Conservation (phyloP, 2,797 vertebrate species). For the Pseudochromis fuscus region DNA sequence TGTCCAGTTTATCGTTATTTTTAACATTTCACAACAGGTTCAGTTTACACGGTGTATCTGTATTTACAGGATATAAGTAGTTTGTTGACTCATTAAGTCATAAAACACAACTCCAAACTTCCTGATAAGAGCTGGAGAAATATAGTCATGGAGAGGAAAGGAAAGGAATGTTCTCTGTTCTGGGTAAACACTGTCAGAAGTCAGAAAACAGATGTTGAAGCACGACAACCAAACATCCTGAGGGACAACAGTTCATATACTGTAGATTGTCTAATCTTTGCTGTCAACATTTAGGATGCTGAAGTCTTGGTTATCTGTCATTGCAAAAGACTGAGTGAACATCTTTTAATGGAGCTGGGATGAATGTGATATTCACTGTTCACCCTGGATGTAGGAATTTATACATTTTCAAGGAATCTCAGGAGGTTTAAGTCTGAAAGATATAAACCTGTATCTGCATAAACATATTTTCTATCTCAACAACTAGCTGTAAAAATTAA, state of each 20-base stretch:
- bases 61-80: constrained; percentile 48
- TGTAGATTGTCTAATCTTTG: too few relatives aligned
- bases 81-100: constrained; percentile 44
- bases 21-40: constrained; percentile 17
- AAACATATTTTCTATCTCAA: background rate
- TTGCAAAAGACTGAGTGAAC: background rate
- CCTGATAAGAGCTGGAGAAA: constrained; percentile 36
- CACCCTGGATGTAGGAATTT: background rate
- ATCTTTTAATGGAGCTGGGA: background rate
- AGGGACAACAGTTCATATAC: background rate
- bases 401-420: background rate
- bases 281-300: background rate
- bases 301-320: background rate
- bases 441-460: background rate
- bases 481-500: background rate
- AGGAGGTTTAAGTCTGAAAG: background rate
- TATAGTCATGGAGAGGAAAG: constrained; percentile 4
- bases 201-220: constrained; percentile 10
- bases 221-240: background rate
- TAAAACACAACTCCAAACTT: constrained; percentile 43
- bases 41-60: constrained; percentile 19
- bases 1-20: constrained; percentile 30
- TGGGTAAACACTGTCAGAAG: background rate
- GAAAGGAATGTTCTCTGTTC: constrained; percentile 25
- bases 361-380: background rate